Evolutionary conservation across 2,113 vertebrate genomes (phyloP), one percentile per base, ranked within the genome.

Genomic region (Mola mola): DNA sequence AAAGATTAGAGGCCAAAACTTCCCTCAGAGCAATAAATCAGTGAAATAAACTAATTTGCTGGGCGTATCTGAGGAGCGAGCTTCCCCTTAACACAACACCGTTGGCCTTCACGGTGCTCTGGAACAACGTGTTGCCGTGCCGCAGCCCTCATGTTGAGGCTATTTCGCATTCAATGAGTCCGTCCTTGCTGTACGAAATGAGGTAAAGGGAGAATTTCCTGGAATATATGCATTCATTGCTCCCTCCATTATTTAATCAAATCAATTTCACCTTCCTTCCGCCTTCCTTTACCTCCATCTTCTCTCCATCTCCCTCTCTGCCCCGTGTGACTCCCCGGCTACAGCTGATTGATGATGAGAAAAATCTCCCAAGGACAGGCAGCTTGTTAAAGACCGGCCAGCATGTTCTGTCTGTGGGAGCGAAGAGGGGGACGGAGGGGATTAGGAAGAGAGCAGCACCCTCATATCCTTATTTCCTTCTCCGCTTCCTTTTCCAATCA

Each of bases 341-440:
- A 31, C 75, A 16, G 56, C 33, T 88, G 84, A 88, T 87, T 81
- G 84, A 88, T 88, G 87, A 87, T 41, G 78, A 86, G 75, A 65
- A 66, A 68, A 69, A 75, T 68, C 75, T 81, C 65, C 73, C 86
- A 87, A 87, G 87, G 87, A 88, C 87, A 76, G 82, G n/a, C 43
- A 58, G 57, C 84, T 75, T 85, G 83, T 82, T 81, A 87, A 77
- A 87, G 82, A 78, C 76, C 43, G 67, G 61, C 70, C 70, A 66
- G 66, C 40, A 36, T 51, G 57, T 69, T 68, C 68, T 57, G 62
- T 76, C 53, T n/a, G 60, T 44, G 66, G 69, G 65, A 31, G 34
- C 31, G 31, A 75, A 7, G 33, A 60, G 56, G 42, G 40, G 38
- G 20, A 5, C 34, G 10, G 44, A 22, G 57, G 40, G 46, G 74